A percentile compares a stretch with the other conserved stretches of the same genome.
Evolutionary conservation across 2,113 vertebrate species (phyloP).

Genomic region (Centropus unirufus): DNA sequence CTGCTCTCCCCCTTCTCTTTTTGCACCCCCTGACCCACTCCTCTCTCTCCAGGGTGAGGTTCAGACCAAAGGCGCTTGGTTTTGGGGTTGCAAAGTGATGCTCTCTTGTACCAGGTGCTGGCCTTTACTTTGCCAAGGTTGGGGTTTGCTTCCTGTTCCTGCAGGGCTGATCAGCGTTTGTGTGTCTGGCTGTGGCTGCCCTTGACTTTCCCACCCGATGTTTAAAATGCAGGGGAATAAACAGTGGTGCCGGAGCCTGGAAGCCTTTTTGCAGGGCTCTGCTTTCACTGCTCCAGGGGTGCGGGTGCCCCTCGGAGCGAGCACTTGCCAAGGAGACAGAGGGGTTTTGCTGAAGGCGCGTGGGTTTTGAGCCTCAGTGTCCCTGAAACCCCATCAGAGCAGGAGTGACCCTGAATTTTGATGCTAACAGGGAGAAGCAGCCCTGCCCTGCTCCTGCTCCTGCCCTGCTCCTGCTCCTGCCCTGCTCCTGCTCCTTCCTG

Average conservation of each 20-base stretch:
- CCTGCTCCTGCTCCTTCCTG: neutral
- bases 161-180: neutral
- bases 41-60: accelerated
- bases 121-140: neutral
- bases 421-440: neutral
- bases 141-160: neutral
- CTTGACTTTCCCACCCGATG: neutral
- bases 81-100: neutral
- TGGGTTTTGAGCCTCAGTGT: neutral
- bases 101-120: accelerated
- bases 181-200: neutral
- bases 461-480: neutral
- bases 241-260: neutral
- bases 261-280: neutral
- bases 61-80: neutral
- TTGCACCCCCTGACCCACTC: neutral
- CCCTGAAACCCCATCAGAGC: neutral
- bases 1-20: neutral
- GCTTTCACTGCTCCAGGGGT: neutral
- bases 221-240: neutral
- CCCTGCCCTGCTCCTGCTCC: neutral
- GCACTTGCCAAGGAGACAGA: neutral
- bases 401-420: neutral
- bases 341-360: neutral
- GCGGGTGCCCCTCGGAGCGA: accelerated